Evolutionary conservation across 2,797 vertebrate genomes (phyloP), one percentile per base, ranked within the genome.

Genomic region (Toxotes lorentzi): DNA sequence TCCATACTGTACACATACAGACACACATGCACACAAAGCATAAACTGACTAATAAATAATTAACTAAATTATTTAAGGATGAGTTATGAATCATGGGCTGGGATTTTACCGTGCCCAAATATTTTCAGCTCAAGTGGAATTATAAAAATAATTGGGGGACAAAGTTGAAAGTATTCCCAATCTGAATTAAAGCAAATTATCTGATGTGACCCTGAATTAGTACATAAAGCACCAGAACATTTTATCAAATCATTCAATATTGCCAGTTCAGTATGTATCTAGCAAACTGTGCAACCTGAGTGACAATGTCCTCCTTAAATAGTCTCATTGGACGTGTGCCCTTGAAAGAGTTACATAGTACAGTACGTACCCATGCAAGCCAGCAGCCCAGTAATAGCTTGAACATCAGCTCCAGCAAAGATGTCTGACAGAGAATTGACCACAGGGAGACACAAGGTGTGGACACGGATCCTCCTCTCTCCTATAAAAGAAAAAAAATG

Each of bases 381-480:
- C 79, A 99, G 81, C 73, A 99, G 93, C 23, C 97, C 97, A 5
- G 93, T 94, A 88, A 99, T 96, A 79, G 98, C 97, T 88, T 99
- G 97, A 66, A 99, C 97, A 57, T 99, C 98, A 23, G 97, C 97
- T 78, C 98, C 98, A 23, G 97, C 94, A 87, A 97, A 99, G 78
- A 99, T 92, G 60, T 99, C 98, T 0, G 96, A 97, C 89, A 99
- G 81, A 4, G 96, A 96, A 65, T 95, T 96, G 71, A 97, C 98
- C 54, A 99, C 98, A 7, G 98, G 98, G 61, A 99, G 95, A 93
- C 97, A 99, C 95, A 99, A 91, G 0, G 98, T 99, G 93, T 99
- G 98, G 68, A 99, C 98, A 61, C 98, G 96, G 79, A 99, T 99
- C 84, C 98, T 95, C 61, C 98, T 93, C 91, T 99, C 98, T 32